Evolutionary conservation across 2,113 vertebrate genomes (phyloP), one percentile per base, ranked within the genome.

Genomic region (Thomomys bottae): DNA sequence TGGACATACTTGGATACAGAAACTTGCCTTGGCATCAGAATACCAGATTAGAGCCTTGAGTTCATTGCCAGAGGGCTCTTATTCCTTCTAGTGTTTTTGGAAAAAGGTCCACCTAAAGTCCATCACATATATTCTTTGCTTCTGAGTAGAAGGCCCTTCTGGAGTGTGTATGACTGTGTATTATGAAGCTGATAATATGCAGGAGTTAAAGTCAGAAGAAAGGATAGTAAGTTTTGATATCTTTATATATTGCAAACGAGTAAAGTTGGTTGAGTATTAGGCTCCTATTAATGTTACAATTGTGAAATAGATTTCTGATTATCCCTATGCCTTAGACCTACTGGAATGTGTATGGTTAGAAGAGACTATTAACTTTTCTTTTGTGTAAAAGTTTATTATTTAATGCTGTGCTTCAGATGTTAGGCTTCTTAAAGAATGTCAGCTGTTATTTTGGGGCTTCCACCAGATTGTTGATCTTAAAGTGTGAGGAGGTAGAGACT

Each of bases 31-130:
- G 38, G 45, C n/a, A 70, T 70, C 63, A 73, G 73, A 94, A 90
- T 49, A 68, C 87, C 59, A 66, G 24, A 57, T 78, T 54, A 92
- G 77, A 67, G 34, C 45, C n/a, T 72, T 75, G 28, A 75, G 8
- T 42, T 82, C 66, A 61, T 87, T 94, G 34, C 54, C 3, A 32
- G 85, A 91, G 76, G 77, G 71, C 66, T 80, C 67, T 94, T 34
- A 36, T 85, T 96, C 73, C 61, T 24, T 92, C 64, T 45, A 84
- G 57, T 89, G 77, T 86, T 92, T 94, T 75, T 36, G 30, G 76
- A 92, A 83, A 81, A 89, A 54, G 49, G 14, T 54, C 49, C 14
- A 54, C 14, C 49, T 54, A 54, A 3, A 15, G 49, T 54, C 14
- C 15, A 54, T 54, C 49, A 54, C 49, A 54, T 54, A 54, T 17